Percentiles rank a stretch among this genome's conserved stretches.
Conservation (phyloP, 2,797 vertebrate species). For the Clarias laeviceps region DNA sequence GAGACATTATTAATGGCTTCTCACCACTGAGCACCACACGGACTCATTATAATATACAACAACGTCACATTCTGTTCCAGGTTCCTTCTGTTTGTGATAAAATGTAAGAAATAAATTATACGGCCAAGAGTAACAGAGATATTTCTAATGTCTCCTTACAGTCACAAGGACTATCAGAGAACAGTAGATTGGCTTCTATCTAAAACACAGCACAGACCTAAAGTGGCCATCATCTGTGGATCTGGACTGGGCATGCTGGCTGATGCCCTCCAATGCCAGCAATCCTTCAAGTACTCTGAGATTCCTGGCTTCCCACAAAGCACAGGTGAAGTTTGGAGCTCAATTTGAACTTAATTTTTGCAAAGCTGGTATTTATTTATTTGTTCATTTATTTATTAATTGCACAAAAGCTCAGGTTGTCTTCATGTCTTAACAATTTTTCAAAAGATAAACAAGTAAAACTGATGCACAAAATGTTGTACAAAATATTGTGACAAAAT, state of each 20-base stretch:
- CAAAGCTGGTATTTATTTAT: neutral
- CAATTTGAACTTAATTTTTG: neutral
- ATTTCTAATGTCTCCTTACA: slow-evolving; percentile 46
- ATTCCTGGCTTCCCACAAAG: slow-evolving; percentile 84
- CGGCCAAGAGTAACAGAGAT: neutral
- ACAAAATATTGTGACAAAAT: no score
- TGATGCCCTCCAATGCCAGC: slow-evolving; percentile 73
- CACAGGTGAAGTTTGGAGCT: slow-evolving; percentile 71
- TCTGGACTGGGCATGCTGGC: slow-evolving; percentile 81
- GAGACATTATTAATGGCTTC: neutral
- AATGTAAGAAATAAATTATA: neutral
- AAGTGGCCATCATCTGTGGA: slow-evolving; percentile 83
- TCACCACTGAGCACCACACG: neutral
- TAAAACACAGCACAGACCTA: slow-evolving; percentile 77
- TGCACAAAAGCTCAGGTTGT: neutral
- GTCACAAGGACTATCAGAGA: slow-evolving; percentile 78
- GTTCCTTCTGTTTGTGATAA: neutral
- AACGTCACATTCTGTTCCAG: neutral
- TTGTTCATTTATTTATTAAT: neutral
- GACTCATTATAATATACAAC: no score
- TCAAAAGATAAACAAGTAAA: no score
- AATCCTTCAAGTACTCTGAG: slow-evolving; percentile 76
- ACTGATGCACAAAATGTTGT: no score
- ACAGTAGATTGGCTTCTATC: slow-evolving; percentile 79
- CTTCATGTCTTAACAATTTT: no score